Evolutionary conservation across 2,797 vertebrate species (phyloP).

Genomic region (Phoebastria nigripes): DNA sequence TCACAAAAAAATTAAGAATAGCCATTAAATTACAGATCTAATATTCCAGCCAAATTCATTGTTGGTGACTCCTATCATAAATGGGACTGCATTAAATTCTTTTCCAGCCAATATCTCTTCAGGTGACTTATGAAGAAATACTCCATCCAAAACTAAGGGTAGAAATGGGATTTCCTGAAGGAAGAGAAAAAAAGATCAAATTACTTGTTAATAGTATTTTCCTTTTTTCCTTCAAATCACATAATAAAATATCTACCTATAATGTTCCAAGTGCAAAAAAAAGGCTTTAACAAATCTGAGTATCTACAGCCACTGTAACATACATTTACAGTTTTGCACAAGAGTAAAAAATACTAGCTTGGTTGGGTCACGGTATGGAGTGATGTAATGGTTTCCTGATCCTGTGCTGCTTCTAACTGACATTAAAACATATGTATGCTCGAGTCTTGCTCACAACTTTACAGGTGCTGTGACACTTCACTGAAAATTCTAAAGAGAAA

Average conservation of each 20-base stretch:
- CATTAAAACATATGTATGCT: neutral
- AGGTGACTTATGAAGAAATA: conserved; percentile 62
- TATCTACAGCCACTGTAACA: neutral
- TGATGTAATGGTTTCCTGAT: neutral
- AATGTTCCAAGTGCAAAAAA: neutral
- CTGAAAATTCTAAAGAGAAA: neutral
- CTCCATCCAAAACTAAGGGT: conserved; percentile 50
- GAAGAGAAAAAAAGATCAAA: neutral
- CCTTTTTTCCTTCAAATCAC: neutral
- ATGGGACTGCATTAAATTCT: conserved; percentile 56
- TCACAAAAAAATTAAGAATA: neutral
- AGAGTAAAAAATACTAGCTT: neutral
- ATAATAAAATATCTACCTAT: neutral
- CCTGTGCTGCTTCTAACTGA: neutral
- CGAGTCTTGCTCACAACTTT: neutral
- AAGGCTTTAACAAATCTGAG: neutral
- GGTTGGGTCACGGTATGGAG: neutral
- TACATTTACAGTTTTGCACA: neutral
- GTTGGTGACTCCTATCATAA: conserved; percentile 66
- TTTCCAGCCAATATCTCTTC: conserved; percentile 46
- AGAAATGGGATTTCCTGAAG: conserved; percentile 21
- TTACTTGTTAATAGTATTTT: neutral
- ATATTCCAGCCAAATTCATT: conserved; percentile 69
- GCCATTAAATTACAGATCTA: conserved; percentile 51
- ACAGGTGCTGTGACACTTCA: neutral